phyloP scores from a whole-genome alignment of 2,888 invertebrate genomes.

The Muschampia plurimacula region DNA sequence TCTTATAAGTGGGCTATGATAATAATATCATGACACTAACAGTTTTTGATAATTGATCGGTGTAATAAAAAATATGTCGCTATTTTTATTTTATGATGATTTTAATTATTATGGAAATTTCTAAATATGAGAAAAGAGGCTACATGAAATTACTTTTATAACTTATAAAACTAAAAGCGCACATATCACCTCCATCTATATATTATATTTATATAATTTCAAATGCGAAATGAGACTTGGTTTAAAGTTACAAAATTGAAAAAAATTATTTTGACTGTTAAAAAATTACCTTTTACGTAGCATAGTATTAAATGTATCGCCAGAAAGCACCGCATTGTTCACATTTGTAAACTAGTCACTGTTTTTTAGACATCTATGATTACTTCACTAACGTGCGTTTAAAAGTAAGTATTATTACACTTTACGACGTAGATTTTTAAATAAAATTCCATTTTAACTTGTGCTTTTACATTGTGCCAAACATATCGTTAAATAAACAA shows the following conservation, averaged over 20 bases:
- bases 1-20: not conserved
- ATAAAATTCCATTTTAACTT: not conserved
- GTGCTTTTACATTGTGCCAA: not conserved
- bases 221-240: too few relatives aligned
- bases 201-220: too few relatives aligned
- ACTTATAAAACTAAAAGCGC: too few relatives aligned
- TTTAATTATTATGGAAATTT: too few relatives aligned
- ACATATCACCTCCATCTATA: too few relatives aligned
- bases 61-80: too few relatives aligned
- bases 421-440: not conserved
- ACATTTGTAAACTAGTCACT: constrained; percentile 26
- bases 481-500: constrained; percentile 2
- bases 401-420: not conserved
- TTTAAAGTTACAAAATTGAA: too few relatives aligned
- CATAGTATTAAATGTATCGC: constrained; percentile 16
- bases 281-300: constrained; percentile 22
- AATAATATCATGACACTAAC: not conserved
- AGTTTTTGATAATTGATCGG: too few relatives aligned
- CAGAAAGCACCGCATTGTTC: constrained; percentile 28
- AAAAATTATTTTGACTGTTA: not conserved
- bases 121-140: too few relatives aligned
- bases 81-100: too few relatives aligned
- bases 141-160: too few relatives aligned
- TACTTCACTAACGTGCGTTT: not conserved
- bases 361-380: not conserved